Base-by-base conservation (phyloP, 2,888 invertebrate species). In the Leptopilina myrica region DNA sequence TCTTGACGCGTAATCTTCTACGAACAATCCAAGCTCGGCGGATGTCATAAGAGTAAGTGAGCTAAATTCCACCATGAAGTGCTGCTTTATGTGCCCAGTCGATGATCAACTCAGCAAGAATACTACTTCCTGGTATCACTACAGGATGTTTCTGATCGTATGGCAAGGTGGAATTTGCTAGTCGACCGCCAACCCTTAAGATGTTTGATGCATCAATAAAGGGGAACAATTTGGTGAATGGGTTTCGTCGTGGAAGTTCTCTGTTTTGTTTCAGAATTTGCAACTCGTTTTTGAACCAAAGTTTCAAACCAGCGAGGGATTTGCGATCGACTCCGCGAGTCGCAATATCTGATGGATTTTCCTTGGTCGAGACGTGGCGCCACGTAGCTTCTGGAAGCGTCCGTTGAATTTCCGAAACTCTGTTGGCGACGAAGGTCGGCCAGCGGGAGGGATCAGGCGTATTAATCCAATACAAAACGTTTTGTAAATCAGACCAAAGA, bases 161-260 rank as follows among this genome's bases (percentile, higher is more conserved):
- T 5, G 53, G 33, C 5, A 69, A 53, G 5, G 49, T 5, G 14
- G 64, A n/a, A 8, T 78, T 49, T 1, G 62, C 26, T 5, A 73
- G 64, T 4, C 78, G 56, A n/a, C 73, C 73, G 5, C 64, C 75
- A 12, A 78, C 78, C 26, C 78, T 15, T n/a, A 73, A 5, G 7
- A 78, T 43, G 1, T 53, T 46, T 26, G 59, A 1, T 6, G 69
- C 75, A 49, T 53, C 64, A 12, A 78, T 43, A 14, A 78, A 78
- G 1, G 78, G 78, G 4, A 15, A 3, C 26, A 78, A 59, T 5
- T 15, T 59, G n/a, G n/a, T 15, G 3, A 59, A 15, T 59, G 59
- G 14, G 7, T 7, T 15, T 6, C 59, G 59, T 59, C 7, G 4
- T n/a, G 59, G 59, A 12, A 67, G 40, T 2, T 43, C 9, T 6